Base-by-base conservation (phyloP, 2,888 invertebrate species). In the Epirrhoe alternata region DNA sequence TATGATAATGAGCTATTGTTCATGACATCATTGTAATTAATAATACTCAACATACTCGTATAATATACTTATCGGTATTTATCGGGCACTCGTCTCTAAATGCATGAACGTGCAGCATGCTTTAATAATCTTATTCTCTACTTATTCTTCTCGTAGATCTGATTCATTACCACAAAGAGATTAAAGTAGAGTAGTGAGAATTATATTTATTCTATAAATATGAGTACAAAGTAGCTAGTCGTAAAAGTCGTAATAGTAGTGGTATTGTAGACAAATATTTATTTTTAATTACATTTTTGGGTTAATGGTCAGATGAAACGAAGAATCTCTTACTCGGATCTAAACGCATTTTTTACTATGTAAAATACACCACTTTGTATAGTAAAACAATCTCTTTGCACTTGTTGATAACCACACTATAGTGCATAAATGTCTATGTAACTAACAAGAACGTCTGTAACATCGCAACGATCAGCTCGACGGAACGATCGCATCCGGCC, bases 191-290 rank as follows among this genome's bases (percentile, higher is more conserved):
- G 45, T 73, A 68, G 61, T 63, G 70, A 70, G 14, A 60, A 60
- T 64, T 64, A 62, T 74, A 74, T 75, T 78, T 79, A 74, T 63
- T 75, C 72, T 71, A 74, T 72, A 70, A 76, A 68, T 74, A 76
- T 79, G 78, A 88, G 88, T 90, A 90, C 89, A 90, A 90, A 89
- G 86, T 89, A 89, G 89, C 87, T 89, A 89, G 89, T 89, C 88
- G 85, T 47, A 47, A 47, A 42, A 16, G 47, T 47, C 16, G 47
- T 85, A 77, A 52, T 35, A 17, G 83, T 86, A 72, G 72, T 47
- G 54, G 61, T 71, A 64, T 65, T 57, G 51, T 71, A 79, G 79
- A 73, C 62, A 60, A 54, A 78, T 74, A 77, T 72, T 74, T 75
- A 73, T 76, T 78, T 55, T 75, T 12, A 53, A 33, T 58, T 55